Base-by-base conservation (phyloP, 2,888 invertebrate genomes). In the Agonum fuliginosum region DNA sequence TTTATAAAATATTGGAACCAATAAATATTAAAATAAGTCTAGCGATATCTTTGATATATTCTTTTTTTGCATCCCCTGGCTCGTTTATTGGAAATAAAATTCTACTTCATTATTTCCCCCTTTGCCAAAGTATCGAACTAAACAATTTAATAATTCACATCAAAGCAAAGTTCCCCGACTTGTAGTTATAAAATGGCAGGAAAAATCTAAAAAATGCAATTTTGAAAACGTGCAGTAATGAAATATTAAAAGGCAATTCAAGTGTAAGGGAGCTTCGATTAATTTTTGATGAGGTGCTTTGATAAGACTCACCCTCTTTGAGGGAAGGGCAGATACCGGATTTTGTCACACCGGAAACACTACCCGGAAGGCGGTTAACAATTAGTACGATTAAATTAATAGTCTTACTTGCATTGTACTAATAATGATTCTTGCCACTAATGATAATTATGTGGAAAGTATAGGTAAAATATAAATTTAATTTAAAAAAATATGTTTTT, bases 201-300 rank as follows among this genome's bases (percentile, higher is more conserved):
- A 17, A 65, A 70, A 46, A 70, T 70, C 14, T 70, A 8, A 70
- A 70, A 70, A 70, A 70, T 70, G 70, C 70, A 70, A 70, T 70
- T 70, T 70, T 70, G 46, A 27, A 27, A 43, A 43, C 4, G 17
- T 70, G 20, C 43, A 69, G 19, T 43, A 43, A 12, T 69, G 12
- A 70, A 70, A 70, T 70, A 70, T 70, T 70, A 48, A 70, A 43
- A 69, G 12, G 12, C 48, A 70, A 70, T 70, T n/a, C 41, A 4
- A 2, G 46, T n/a, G 46, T 37, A 34, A 65, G 34, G 14, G 27
- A 41, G 22, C 46, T 46, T 70, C 70, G 46, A 70, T 70, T 46
- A 46, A 70, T 70, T 14, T 70, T 70, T 70, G 24, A 70, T 70
- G 70, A 70, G 46, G 24, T 41, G 14, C 27, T 46, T 27, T 70